Conservation (phyloP, 2,888 invertebrate species). For the Nemoura dubitans region DNA sequence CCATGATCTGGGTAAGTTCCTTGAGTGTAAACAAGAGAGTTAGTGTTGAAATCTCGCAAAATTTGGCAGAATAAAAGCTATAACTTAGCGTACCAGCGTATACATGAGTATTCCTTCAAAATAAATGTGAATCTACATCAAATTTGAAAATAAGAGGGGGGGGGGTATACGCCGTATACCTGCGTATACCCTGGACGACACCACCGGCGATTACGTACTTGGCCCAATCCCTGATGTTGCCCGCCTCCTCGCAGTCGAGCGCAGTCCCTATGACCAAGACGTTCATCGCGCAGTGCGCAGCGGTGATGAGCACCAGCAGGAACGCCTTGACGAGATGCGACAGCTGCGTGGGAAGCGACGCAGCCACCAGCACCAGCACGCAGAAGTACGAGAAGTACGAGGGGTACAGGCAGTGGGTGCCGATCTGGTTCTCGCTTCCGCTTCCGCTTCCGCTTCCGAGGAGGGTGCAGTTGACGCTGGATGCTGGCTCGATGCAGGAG, state of each 20-base stretch:
- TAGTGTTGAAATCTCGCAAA: too few species aligned
- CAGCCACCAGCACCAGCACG: constrained; percentile 73
- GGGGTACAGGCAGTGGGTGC: constrained; percentile 70
- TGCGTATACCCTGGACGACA: too few species aligned
- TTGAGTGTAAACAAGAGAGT: too few species aligned
- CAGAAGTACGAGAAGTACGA: constrained; percentile 78
- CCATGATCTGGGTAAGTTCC: too few species aligned
- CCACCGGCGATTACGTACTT: constrained; percentile 58
- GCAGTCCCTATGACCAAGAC: constrained; percentile 65
- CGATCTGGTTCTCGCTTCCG: constrained; percentile 52
- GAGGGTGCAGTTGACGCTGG: constrained; percentile 55
- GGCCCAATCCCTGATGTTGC: constrained; percentile 58
- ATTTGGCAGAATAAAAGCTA: too few species aligned
- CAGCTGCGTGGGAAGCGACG: constrained; percentile 76
- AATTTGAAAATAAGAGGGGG: too few species aligned
- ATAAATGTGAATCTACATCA: too few species aligned
- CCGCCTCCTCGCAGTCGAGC: constrained; percentile 67
- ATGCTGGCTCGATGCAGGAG: constrained; percentile 53
- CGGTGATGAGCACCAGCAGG: constrained; percentile 70
- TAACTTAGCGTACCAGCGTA: too few species aligned
- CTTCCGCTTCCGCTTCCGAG: constrained; percentile 38
- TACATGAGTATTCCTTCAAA: too few species aligned
- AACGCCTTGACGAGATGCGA: constrained; percentile 75
- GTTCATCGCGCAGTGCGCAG: constrained; percentile 69
- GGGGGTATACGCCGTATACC: too few species aligned